phyloP scores from a whole-genome alignment of 1,140 invertebrate genomes.

The Stegodyphus mimosarum region DNA sequence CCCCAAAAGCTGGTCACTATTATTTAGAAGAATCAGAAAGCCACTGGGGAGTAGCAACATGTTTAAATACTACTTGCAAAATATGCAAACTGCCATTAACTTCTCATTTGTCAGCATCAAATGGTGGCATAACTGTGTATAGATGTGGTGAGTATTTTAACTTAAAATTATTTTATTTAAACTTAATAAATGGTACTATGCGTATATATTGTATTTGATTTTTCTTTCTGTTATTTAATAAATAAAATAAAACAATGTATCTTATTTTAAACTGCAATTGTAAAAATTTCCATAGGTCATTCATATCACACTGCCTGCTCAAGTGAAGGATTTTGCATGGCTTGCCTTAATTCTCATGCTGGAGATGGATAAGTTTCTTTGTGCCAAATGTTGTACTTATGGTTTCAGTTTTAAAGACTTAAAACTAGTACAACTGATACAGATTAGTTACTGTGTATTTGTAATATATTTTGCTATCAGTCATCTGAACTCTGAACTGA shows the following conservation, averaged over 20 bases:
- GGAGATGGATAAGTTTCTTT: conserved; percentile 22
- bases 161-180: background rate
- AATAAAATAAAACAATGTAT: background rate
- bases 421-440: too few species aligned
- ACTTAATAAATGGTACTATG: background rate
- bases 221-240: background rate
- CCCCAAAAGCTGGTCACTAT: background rate
- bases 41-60: conserved; percentile 54
- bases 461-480: too few species aligned
- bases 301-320: conserved; percentile 56
- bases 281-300: conserved; percentile 27
- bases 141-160: conserved; percentile 56
- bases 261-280: background rate
- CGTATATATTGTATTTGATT: background rate
- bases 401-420: background rate
- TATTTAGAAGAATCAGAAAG: conserved; percentile 58
- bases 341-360: conserved; percentile 28
- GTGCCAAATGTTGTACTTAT: conserved; percentile 35
- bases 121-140: conserved; percentile 42
- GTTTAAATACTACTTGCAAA: conserved; percentile 30
- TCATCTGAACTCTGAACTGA: too few species aligned
- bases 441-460: too few species aligned
- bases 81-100: conserved; percentile 54
- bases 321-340: conserved; percentile 46
- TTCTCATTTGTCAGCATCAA: conserved; percentile 51